These are phyloP conservation scores for Gymnodraco acuticeps DNA, from an alignment of 2,797 vertebrate genomes.

Conservation along the genomic window DNA sequence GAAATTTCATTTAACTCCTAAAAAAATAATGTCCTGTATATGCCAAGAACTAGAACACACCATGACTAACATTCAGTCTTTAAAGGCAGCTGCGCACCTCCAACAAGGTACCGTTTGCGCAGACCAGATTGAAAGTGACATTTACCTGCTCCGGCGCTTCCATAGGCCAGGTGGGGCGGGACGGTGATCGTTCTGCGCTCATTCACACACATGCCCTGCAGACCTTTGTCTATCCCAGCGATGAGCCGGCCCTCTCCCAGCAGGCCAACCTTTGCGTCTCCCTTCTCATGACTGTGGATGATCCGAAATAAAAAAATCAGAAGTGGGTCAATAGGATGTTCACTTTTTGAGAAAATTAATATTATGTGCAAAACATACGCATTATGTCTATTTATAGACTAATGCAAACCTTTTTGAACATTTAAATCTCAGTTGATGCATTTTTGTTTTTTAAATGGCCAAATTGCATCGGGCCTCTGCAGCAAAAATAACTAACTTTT, in stretches of 20 bases:
- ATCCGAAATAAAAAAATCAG: background rate
- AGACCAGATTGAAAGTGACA: background rate
- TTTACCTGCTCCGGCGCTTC: slow-evolving; percentile 92
- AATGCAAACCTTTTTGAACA: background rate
- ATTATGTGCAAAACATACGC: background rate
- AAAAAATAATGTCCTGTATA: background rate
- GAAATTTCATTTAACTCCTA: background rate
- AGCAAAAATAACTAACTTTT: background rate
- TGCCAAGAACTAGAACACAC: background rate
- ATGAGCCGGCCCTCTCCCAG: slow-evolving; percentile 93
- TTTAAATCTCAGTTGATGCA: background rate
- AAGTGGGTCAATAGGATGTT: slow-evolving; percentile 2
- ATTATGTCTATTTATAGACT: background rate
- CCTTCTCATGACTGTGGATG: slow-evolving; percentile 87
- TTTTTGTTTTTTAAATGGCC: background rate
- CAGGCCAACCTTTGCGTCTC: slow-evolving; percentile 88
- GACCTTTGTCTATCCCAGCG: slow-evolving; percentile 93
- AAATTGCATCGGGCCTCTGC: slow-evolving; percentile 5
- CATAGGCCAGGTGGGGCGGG: slow-evolving; percentile 93
- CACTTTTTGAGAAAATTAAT: no score
- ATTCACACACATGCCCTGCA: slow-evolving; percentile 96
- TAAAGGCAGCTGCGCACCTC: background rate
- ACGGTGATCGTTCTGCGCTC: slow-evolving; percentile 92
- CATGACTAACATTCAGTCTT: background rate
- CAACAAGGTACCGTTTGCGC: background rate